Percentiles rank a stretch among this genome's conserved stretches.
These are phyloP conservation scores for Zaprionus lachaisei DNA, from an alignment of 1,140 invertebrate genomes.

Conservation along the genomic window DNA sequence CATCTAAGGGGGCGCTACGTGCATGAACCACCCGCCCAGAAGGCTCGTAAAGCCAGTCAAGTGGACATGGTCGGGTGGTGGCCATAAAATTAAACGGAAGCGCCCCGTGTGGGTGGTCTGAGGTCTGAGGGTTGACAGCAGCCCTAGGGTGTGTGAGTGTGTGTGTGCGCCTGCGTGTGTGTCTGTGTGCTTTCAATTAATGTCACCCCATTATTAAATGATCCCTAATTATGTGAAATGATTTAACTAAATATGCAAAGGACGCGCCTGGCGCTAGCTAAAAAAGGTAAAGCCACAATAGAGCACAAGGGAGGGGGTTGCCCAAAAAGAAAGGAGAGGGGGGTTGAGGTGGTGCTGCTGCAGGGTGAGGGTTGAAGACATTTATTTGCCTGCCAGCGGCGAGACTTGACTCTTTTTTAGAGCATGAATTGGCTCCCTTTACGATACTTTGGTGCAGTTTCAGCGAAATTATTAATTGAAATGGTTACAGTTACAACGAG, in stretches of 20 bases:
- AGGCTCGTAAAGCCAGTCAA: conserved; percentile 74
- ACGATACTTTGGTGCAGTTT: conserved; percentile 79
- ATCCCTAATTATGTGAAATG: conserved; percentile 85
- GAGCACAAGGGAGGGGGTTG: conserved; percentile 21
- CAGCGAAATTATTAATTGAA: conserved; percentile 75
- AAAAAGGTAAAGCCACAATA: conserved; percentile 68
- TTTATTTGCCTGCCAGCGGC: not conserved
- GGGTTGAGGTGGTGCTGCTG: not conserved
- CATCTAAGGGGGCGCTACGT: not conserved
- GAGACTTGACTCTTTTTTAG: conserved; percentile 33
- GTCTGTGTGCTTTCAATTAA: conserved; percentile 77
- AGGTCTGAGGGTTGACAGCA: conserved; percentile 25
- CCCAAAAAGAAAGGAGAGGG: too few species aligned
- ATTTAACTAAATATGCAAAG: conserved; percentile 80
- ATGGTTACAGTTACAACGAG: conserved; percentile 44
- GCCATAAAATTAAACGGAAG: conserved; percentile 78
- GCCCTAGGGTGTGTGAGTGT: conserved; percentile 22
- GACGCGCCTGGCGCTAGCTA: conserved; percentile 31
- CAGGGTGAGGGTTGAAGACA: conserved; percentile 29
- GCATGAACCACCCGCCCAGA: conserved; percentile 6
- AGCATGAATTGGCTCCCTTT: conserved; percentile 65
- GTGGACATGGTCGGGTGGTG: conserved; percentile 68
- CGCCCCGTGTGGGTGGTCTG: conserved; percentile 28
- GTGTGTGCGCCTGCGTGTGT: conserved; percentile 20
- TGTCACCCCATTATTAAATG: conserved; percentile 85